Conservation (phyloP, 2,888 invertebrate genomes). For the Drosophila longiperda region DNA sequence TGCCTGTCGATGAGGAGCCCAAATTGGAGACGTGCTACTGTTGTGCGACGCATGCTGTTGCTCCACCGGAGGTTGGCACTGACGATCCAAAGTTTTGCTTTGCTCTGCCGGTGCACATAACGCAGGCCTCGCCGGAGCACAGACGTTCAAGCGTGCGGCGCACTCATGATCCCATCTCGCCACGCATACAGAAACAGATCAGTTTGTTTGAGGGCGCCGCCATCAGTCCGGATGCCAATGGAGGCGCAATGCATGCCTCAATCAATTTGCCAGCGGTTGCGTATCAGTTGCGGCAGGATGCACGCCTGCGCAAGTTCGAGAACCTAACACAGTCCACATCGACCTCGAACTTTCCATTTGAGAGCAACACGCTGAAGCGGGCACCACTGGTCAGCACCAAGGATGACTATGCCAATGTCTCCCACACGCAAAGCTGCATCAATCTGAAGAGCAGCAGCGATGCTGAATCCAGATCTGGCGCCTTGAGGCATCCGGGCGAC, state of each 20-base stretch:
- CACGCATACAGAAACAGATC: conserved; percentile 83
- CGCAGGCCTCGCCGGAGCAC: conserved; percentile 69
- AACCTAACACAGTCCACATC: conserved; percentile 83
- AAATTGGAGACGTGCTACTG: conserved; percentile 76
- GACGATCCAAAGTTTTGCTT: conserved; percentile 60
- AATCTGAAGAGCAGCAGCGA: conserved; percentile 75
- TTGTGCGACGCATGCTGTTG: conserved; percentile 72
- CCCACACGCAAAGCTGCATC: conserved; percentile 81
- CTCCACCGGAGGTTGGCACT: conserved; percentile 73
- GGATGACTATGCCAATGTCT: conserved; percentile 71
- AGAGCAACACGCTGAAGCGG: conserved; percentile 81
- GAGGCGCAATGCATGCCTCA: conserved; percentile 69
- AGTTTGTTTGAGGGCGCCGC: conserved; percentile 78
- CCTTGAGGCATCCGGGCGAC: conserved; percentile 29
- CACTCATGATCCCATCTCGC: conserved; percentile 80
- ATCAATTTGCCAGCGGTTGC: conserved; percentile 78
- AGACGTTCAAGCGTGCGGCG: conserved; percentile 69
- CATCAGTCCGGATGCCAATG: conserved; percentile 26
- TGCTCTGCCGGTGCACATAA: conserved; percentile 61
- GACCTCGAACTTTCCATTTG: conserved; percentile 83
- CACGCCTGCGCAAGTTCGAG: conserved; percentile 81
- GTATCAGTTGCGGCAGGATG: conserved; percentile 77
- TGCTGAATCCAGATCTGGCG: conserved; percentile 14
- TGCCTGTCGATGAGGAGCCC: conserved; percentile 69
- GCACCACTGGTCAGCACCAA: conserved; percentile 65